A percentile compares a stretch with the other conserved stretches of the same genome.
Evolutionary conservation across 2,797 vertebrate genomes (phyloP).

Genomic region (Xenops minutus): DNA sequence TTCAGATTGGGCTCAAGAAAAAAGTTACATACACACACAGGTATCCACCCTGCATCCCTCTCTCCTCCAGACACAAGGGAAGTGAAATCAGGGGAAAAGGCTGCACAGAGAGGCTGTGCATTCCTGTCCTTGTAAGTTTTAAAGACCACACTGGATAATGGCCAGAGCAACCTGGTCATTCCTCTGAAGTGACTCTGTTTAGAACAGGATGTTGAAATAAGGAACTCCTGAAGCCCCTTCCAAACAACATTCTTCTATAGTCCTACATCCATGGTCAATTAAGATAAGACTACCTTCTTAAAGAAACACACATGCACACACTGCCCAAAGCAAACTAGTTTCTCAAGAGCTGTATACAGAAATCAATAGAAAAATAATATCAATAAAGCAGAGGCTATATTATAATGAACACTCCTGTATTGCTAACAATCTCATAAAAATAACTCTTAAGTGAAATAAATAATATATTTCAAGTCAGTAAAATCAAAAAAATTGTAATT

Average conservation of each 20-base stretch:
- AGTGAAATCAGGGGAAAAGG: background rate
- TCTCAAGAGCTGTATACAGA: background rate
- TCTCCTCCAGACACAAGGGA: fast-evolving
- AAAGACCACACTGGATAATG: background rate
- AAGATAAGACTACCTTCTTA: background rate
- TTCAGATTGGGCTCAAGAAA: background rate
- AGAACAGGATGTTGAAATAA: background rate
- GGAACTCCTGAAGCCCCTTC: background rate
- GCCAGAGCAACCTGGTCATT: background rate
- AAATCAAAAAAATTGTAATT: background rate
- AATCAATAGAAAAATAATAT: background rate
- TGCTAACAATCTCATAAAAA: background rate
- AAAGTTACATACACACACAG: background rate
- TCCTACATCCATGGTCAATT: background rate
- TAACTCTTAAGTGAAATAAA: background rate
- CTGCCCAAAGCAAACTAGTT: background rate
- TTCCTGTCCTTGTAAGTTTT: background rate
- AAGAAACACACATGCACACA: background rate
- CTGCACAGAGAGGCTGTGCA: background rate
- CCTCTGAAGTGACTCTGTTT: background rate
- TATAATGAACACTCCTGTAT: background rate
- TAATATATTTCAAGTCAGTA: background rate
- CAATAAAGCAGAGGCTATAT: background rate
- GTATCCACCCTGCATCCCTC: background rate
- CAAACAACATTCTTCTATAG: background rate